Base-by-base conservation (phyloP, 2,113 vertebrate genomes). In the Pavo muticus region DNA sequence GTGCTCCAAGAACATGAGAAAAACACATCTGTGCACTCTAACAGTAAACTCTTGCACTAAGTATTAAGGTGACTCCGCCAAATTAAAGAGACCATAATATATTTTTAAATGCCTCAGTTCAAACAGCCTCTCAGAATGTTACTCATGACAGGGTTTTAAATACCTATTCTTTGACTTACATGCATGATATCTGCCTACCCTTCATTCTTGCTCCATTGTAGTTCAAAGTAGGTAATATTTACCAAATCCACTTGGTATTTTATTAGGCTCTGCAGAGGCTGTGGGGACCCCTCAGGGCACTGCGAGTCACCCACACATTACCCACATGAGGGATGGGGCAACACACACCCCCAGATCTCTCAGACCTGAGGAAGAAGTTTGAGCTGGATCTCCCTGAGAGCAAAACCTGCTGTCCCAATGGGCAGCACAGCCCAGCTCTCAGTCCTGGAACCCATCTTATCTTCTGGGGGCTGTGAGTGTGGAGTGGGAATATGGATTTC, bases 311-410 rank as follows among this genome's bases (percentile, higher is more conserved):
- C 17, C 4, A 0, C 12, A 8, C 0, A 1, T 23, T 45, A 65
- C 39, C 20, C 32, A 25, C 39, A 40, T 10, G 0, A 71, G 30
- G 27, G 24, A 64, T 48, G 30, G 35, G 47, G 32, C 30, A 72
- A 11, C 0, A 1, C 1, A 0, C 0, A 0, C 4, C 20, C 2
- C 0, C 0, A 1, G 50, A 21, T 71, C 20, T 45, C 19, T 9
- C 13, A 39, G 39, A 54, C 24, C 19, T 4, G 2, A 47, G 1
- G 7, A 81, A 61, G 17, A 47, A 47, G 2, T 0, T 0, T 5
- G 47, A 60, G 29, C 32, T 37, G 84, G 64, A 39, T 0, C 2
- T 9, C 61, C 56, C 4, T 13, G 50, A 48, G 44, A 65, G 24
- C 68, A 59, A 61, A 65, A 8, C 2, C 40, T 42, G 35, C 44